Percentiles rank a stretch among this genome's conserved stretches.
Conservation (phyloP, 2,797 vertebrate genomes). For the Tiaroga cobitis region DNA sequence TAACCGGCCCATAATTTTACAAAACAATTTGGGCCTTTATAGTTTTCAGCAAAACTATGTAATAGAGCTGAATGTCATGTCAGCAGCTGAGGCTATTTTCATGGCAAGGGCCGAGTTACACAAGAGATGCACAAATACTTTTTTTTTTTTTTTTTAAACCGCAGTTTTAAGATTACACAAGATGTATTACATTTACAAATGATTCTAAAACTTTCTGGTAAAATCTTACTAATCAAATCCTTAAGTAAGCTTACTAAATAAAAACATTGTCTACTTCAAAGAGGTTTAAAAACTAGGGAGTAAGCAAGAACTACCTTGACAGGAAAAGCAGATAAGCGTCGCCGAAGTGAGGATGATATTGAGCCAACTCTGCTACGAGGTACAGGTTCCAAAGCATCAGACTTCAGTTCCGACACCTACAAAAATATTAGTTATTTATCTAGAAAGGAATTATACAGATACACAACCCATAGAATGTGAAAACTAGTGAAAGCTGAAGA, state of each 20-base stretch:
- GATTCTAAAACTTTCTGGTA: too few relatives aligned
- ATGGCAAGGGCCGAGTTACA: too few relatives aligned
- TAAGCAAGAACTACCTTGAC: constrained; percentile 66
- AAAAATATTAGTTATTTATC: not conserved
- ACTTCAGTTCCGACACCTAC: constrained; percentile 77
- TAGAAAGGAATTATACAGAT: not conserved
- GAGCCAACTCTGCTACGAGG: constrained; percentile 67
- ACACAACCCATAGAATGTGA: not conserved
- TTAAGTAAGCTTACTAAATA: too few relatives aligned
- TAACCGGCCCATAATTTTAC: not conserved
- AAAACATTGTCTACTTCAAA: not conserved
- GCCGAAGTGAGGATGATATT: constrained; percentile 73
- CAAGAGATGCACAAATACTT: too few relatives aligned
- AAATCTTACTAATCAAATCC: too few relatives aligned
- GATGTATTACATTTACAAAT: too few relatives aligned
- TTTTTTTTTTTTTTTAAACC: too few relatives aligned
- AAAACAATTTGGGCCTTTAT: not conserved
- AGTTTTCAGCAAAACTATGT: not conserved
- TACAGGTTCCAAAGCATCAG: constrained; percentile 68
- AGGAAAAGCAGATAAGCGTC: constrained; percentile 77
- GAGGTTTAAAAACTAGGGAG: not conserved
- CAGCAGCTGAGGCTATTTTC: not conserved
- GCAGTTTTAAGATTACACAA: too few relatives aligned
- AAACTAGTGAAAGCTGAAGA: not conserved
- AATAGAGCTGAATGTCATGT: not conserved